Evolutionary conservation across 2,888 invertebrate genomes (phyloP).

Genomic region (Biston betularia): DNA sequence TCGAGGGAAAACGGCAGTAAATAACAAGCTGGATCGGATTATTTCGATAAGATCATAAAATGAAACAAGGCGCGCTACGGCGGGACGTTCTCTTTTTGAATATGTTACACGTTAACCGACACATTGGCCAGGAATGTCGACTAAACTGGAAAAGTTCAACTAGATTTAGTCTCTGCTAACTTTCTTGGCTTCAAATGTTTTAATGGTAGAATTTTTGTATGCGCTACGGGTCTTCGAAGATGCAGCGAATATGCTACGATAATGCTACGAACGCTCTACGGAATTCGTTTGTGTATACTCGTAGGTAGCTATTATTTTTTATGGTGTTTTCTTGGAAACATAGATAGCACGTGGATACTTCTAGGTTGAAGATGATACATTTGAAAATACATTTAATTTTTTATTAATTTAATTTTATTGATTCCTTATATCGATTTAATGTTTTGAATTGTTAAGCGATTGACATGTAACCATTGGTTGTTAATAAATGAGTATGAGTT

Average conservation of each 20-base stretch:
- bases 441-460: too few relatives aligned
- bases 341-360: constrained; percentile 9
- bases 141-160: constrained; percentile 66
- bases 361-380: too few relatives aligned
- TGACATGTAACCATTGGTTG: too few relatives aligned
- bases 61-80: constrained; percentile 81
- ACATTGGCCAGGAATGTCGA: constrained; percentile 64
- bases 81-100: constrained; percentile 78
- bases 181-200: constrained; percentile 10
- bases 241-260: constrained; percentile 35
- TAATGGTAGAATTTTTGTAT: constrained; percentile 22
- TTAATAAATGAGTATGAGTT: too few relatives aligned
- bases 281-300: constrained; percentile 17
- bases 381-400: too few relatives aligned
- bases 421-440: too few relatives aligned
- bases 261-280: constrained; percentile 37
- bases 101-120: constrained; percentile 69
- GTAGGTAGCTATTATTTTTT: constrained; percentile 9
- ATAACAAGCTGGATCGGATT: constrained; percentile 85
- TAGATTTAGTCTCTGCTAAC: constrained; percentile 52
- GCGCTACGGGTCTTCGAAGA: constrained; percentile 30
- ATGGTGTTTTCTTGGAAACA: constrained; percentile 18
- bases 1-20: constrained; percentile 81
- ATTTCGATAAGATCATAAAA: constrained; percentile 86
- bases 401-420: too few relatives aligned